Percentiles rank a stretch among this genome's conserved stretches.
These are phyloP conservation scores for Syngnathus floridae DNA, from an alignment of 2,113 vertebrate species.

Conservation along the genomic window DNA sequence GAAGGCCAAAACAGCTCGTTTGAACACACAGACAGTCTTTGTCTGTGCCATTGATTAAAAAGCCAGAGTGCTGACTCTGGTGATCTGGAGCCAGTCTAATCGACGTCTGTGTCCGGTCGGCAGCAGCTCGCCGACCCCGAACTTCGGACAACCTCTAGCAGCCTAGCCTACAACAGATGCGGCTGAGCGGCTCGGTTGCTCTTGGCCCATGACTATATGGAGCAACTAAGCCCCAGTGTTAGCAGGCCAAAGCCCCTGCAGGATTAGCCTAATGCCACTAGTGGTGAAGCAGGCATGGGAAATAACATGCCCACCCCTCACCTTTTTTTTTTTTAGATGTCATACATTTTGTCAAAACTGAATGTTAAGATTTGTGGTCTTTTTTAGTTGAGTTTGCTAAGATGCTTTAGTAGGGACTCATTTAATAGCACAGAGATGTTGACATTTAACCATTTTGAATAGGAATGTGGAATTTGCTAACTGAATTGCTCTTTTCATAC, in stretches of 20 bases:
- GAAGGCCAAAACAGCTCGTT: slow-evolving; percentile 29
- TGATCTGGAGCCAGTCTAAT: slow-evolving; percentile 42
- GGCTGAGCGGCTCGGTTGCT: slow-evolving; percentile 39
- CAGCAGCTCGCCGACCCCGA: slow-evolving; percentile 23
- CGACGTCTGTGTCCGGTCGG: slow-evolving; percentile 41
- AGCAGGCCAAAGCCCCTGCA: slow-evolving; percentile 44
- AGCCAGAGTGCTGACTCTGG: slow-evolving; percentile 54
- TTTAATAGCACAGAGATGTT: neutral
- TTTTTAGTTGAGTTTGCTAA: neutral
- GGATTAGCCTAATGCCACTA: slow-evolving; percentile 54
- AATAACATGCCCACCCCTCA: slow-evolving; percentile 12
- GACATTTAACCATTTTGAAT: neutral
- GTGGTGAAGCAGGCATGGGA: slow-evolving; percentile 36
- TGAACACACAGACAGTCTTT: slow-evolving; percentile 5
- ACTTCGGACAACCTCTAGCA: slow-evolving; percentile 33
- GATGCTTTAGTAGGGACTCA: neutral
- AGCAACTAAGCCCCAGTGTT: slow-evolving; percentile 49
- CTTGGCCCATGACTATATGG: slow-evolving; percentile 46
- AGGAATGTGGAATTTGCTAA: neutral
- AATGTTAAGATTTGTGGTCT: neutral
- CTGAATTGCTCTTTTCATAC: neutral
- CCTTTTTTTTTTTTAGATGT: slow-evolving; percentile 11
- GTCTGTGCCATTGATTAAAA: slow-evolving; percentile 10
- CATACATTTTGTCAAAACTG: neutral
- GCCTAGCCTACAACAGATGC: slow-evolving; percentile 25